Base-by-base conservation (phyloP, 2,113 vertebrate genomes). In the Neotoma lepida region DNA sequence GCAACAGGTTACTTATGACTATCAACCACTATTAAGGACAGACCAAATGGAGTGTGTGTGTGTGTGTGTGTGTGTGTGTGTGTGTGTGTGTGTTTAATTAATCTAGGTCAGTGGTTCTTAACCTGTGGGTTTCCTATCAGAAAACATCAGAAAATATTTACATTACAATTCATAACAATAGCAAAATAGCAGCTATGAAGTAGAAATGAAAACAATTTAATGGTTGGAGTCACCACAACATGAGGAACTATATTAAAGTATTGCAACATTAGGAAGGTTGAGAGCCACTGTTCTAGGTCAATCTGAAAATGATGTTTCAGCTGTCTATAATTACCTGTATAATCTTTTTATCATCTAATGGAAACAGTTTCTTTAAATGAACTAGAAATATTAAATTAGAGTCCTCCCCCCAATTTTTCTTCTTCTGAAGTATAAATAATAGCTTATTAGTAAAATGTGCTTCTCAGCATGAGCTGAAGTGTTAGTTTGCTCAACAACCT, bases 261-360 rank as follows among this genome's bases (percentile, higher is more conserved):
- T 70, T 7, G 3, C 35, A 71, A 8, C 18, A 39, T 71, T 71
- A 39, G 18, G 68, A n/a, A 71, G 35, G n/a, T 39, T 71, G 68
- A 22, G n/a, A 9, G 22, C 18, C 35, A 3, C 68, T 71, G 68
- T 17, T 71, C n/a, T 71, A n/a, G 35, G 68, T 22, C 76, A 91
- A 33, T 88, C 68, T 49, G 89, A 91, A 41, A 76, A 94, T 87
- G 66, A 92, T 80, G 44, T 54, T 92, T 95, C 76, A 95, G 30
- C 49, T 92, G 41, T 56, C 41, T 95, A 1, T 85, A 86, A 44
- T 90, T 73, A n/a, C 80, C 6, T 90, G 18, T 64, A 85, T 87
- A 39, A 44, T 20, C 46, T 54, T 80, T 80, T 35, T 1, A 2
- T 46, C 85, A n/a, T 81, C 35, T 81, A 81, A 66, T 91, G 33